Evolutionary conservation across 2,888 invertebrate species (phyloP).

Genomic region (Pterobdella sp.): DNA sequence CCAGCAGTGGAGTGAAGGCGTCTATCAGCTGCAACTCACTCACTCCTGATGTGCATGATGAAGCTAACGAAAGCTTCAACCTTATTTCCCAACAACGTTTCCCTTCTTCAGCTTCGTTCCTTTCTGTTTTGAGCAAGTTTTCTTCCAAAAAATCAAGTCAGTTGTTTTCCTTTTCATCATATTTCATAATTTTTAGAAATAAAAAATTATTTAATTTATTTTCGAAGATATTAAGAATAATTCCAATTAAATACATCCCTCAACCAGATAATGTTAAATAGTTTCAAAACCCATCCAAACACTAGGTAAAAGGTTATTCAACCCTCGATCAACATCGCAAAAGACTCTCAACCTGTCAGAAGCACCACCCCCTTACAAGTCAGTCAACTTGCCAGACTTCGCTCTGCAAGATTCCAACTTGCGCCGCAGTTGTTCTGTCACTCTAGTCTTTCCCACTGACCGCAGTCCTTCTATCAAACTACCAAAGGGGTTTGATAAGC

Average conservation of each 20-base stretch:
- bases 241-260: neutral
- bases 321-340: neutral
- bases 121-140: neutral
- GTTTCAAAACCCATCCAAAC: neutral
- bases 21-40: conserved; percentile 24
- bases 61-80: neutral
- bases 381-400: neutral
- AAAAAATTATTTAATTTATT: conserved; percentile 9
- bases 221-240: neutral
- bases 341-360: neutral
- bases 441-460: conserved; percentile 23
- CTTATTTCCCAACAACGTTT: conserved; percentile 1
- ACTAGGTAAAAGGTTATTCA: neutral
- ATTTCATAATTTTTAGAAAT: neutral
- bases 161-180: neutral
- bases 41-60: neutral
- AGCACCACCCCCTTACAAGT: neutral
- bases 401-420: conserved; percentile 18
- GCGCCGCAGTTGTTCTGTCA: conserved; percentile 27
- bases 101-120: neutral
- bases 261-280: neutral
- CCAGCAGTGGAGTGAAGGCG: neutral
- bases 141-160: neutral
- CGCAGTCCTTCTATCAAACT: neutral
- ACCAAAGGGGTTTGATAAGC: neutral